Conservation (phyloP, 2,888 invertebrate species). For the Aleiodes testaceus region DNA sequence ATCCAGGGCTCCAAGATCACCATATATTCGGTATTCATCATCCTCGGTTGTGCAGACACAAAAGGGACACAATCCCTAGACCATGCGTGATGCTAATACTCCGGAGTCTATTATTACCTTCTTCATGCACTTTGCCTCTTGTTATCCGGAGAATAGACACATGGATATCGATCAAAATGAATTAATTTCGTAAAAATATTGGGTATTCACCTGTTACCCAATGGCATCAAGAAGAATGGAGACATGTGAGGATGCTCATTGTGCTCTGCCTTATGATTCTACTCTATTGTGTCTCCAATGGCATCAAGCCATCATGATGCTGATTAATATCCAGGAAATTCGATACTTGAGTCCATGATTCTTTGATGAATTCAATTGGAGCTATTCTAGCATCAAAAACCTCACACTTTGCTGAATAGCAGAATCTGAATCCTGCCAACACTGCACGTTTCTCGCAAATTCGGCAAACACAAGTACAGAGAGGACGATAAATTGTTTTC, state of each 20-base stretch:
- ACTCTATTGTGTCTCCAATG: too few relatives aligned
- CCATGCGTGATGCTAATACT: slow-evolving; percentile 53
- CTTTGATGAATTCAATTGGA: too few relatives aligned
- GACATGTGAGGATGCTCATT: too few relatives aligned
- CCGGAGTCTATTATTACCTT: slow-evolving; percentile 52
- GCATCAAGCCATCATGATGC: too few relatives aligned
- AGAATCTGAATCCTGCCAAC: slow-evolving; percentile 35
- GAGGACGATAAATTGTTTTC: slow-evolving; percentile 38
- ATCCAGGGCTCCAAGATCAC: background rate
- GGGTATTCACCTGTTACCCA: too few relatives aligned
- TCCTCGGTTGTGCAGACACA: slow-evolving; percentile 6
- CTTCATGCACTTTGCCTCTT: background rate
- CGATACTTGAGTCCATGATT: too few relatives aligned
- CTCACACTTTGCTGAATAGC: slow-evolving; percentile 32
- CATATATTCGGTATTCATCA: slow-evolving; percentile 22
- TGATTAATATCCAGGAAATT: too few relatives aligned
- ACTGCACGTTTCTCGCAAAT: slow-evolving; percentile 36
- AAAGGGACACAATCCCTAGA: slow-evolving; percentile 29
- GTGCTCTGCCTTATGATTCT: too few relatives aligned
- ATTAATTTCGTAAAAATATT: too few relatives aligned
- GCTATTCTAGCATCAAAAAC: slow-evolving; percentile 1
- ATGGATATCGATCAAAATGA: too few relatives aligned
- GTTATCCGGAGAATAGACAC: too few relatives aligned
- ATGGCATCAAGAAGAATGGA: too few relatives aligned
- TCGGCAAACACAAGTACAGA: slow-evolving; percentile 35